Base-by-base conservation (phyloP, 1,140 invertebrate genomes). In the Eriosoma lanigerum region DNA sequence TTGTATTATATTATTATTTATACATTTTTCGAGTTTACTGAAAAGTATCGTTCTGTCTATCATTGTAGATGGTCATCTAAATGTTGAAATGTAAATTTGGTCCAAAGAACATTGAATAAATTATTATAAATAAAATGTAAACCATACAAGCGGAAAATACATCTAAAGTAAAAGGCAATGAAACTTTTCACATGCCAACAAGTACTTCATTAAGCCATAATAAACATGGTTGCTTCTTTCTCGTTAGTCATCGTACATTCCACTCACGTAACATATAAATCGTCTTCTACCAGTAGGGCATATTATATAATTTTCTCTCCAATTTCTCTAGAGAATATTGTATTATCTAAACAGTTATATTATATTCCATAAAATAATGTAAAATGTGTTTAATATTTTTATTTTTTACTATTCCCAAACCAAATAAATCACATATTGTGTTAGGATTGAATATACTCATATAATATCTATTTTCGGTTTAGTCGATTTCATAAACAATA, bases 151-250 rank as follows among this genome's bases (percentile, higher is more conserved):
- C 2, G 17, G 54, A 56, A 21, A 21, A 56, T 17, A 29, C 19
- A 1, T 38, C 3, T 29, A 32, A 54, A 73, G 26, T 73, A n/a
- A 54, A 48, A 52, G 26, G 15, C 19, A 62, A 48, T 78, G 54
- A 78, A 62, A 78, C 75, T 60, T 78, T 76, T 44, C 48, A 62
- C 38, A 62, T 29, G 56, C 24, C 75, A 48, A 78, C 75, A 60
- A 78, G 75, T 48, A 46, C 75, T 60, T 78, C 75, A 78, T 78
- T 78, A 78, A 60, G 52, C 21, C 24, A n/a, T 46, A 56, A 46
- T 60, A 76, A 58, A 76, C 32, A 46, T 58, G 21, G 24, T 4
- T 44, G 2, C 21, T 10, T 29, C 21, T 66, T 54, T 66, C 21
- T 38, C 32, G 62, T 54, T 66, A 52, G 64, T 81, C 12, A 54